phyloP scores from a whole-genome alignment of 2,888 invertebrate species.

The Eupithecia pulchellata region DNA sequence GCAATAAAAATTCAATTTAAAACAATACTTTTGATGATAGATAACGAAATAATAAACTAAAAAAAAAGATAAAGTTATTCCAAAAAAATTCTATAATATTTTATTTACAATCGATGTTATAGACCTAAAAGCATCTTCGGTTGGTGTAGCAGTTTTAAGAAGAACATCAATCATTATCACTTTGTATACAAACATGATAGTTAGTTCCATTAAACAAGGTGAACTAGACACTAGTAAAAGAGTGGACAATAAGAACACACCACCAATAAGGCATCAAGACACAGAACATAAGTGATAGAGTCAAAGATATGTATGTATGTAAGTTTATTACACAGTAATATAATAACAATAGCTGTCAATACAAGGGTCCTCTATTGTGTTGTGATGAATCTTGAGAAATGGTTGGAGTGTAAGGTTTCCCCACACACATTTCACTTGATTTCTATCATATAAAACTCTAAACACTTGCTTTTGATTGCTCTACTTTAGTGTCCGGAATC shows the following conservation, averaged over 20 bases:
- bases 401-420: not conserved
- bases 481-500: not conserved
- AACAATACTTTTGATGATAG: no score
- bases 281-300: not conserved
- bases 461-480: not conserved
- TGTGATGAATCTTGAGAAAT: not conserved
- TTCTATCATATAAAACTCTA: not conserved
- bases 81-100: no score
- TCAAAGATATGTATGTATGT: no score
- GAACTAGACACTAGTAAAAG: not conserved
- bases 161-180: not conserved
- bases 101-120: no score
- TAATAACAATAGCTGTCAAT: not conserved
- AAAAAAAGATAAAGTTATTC: no score
- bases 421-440: not conserved
- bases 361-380: not conserved
- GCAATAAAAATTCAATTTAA: no score
- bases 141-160: not conserved
- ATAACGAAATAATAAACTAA: no score
- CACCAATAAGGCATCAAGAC: not conserved
- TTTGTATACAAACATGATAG: not conserved
- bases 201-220: no score
- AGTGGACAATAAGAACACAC: not conserved
- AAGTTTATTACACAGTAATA: not conserved
- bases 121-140: not conserved